Evolutionary conservation across 2,888 invertebrate genomes (phyloP), one percentile per base, ranked within the genome.

Genomic region (Agriopis marginaria): DNA sequence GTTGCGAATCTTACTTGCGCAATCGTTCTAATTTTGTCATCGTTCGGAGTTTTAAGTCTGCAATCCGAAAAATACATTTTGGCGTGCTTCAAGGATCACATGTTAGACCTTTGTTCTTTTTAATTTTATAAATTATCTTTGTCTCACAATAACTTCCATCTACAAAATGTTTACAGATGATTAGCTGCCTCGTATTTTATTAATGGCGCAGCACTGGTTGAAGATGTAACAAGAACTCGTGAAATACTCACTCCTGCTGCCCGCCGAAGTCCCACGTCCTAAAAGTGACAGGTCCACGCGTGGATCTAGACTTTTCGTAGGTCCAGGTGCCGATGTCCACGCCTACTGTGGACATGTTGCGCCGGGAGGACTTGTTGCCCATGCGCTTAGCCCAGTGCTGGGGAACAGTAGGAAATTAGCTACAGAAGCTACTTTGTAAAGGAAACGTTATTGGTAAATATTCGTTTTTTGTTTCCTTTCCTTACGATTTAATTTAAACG

Each of bases 221-320:
- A 1, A 32, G 32, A 3, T 32, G 32, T 32, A 32, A 32, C 32
- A 32, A 32, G 32, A 32, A 3, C 14, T 50, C 14, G 14, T 50
- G 14, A 0, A 14, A 58, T 12, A 89, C 95, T 91, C 80, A 96
- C 96, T 99, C 99, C 85, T 97, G 97, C 92, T 99, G 99, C 0
- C 99, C 99, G 6, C 99, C 99, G 90, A 99, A 99, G 90, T 99
- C 99, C 99, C 99, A 99, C 0, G 99, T 99, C 64, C 99, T 94
- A 91, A 98, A 98, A 40, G 98, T 97, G 63, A 99, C 97, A 0
- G 98, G 97, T 1, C 97, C 96, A 39, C 97, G 95, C 8, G 96
- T 94, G 84, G 97, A 96, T 49, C 94, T 84, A 42, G 86, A 84
- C 84, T 97, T 97, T 87, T 99, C 99, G 87, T 98, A 98, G 32